Evolutionary conservation across 2,113 vertebrate species (phyloP).

Genomic region (Poeciliopsis turrubarensis): DNA sequence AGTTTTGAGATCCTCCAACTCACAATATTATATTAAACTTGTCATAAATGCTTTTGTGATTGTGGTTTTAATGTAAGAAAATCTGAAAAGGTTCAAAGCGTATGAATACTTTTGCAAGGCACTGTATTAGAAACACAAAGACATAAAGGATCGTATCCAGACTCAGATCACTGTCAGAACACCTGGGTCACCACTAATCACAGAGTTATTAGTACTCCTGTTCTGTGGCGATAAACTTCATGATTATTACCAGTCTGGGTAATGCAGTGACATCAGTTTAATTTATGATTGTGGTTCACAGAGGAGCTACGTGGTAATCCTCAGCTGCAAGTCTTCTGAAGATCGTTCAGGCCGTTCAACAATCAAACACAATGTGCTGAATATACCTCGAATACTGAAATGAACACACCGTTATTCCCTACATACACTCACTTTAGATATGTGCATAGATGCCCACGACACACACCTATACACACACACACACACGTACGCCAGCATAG

Average conservation of each 20-base stretch:
- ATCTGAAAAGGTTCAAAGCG: background rate
- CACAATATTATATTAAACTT: background rate
- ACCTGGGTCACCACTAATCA: conserved; percentile 38
- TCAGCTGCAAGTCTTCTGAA: conserved; percentile 23
- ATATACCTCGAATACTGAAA: conserved; percentile 56
- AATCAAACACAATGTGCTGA: conserved; percentile 58
- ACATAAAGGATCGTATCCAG: conserved; percentile 22
- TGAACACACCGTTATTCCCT: conserved; percentile 39
- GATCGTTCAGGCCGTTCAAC: conserved; percentile 36
- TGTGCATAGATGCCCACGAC: conserved; percentile 22
- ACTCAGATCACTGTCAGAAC: conserved; percentile 50
- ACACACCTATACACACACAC: background rate
- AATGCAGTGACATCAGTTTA: conserved; percentile 72
- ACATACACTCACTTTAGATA: conserved; percentile 20
- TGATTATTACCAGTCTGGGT: conserved; percentile 58
- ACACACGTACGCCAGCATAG: conserved; percentile 19
- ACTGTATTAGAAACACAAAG: conserved; percentile 20
- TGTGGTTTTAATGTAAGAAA: background rate
- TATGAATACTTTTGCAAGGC: background rate
- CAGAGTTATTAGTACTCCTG: conserved; percentile 49
- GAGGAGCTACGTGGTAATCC: conserved; percentile 53
- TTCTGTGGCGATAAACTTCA: conserved; percentile 64
- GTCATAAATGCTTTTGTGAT: background rate
- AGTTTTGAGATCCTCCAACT: background rate
- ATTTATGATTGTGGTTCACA: conserved; percentile 68